Evolutionary conservation across 2,888 invertebrate species (phyloP).

Genomic region (Ectemnius cavifrons): DNA sequence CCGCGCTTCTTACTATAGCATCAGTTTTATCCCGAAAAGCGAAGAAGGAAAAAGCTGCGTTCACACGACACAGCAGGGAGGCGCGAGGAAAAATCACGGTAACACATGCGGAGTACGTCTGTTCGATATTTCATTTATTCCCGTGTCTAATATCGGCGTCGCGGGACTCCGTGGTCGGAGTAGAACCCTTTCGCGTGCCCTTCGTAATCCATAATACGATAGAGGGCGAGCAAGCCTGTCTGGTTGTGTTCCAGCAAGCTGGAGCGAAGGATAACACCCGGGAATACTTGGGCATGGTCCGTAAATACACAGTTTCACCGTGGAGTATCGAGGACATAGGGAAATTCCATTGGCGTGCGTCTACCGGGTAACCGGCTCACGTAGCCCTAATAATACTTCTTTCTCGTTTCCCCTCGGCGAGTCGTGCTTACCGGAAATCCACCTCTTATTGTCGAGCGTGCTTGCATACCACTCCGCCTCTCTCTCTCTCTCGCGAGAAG

Average conservation of each 20-base stretch:
- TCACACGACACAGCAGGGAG: background rate
- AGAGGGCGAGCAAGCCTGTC: background rate
- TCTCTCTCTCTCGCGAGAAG: constrained; percentile 10
- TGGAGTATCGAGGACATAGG: background rate
- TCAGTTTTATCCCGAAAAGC: too few species aligned
- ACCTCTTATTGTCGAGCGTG: constrained; percentile 28
- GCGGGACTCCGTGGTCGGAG: background rate
- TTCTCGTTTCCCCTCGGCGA: constrained; percentile 8
- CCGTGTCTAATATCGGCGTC: background rate
- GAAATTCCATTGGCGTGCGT: constrained; percentile 15
- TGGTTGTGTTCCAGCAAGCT: background rate
- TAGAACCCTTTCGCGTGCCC: background rate
- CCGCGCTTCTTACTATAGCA: too few species aligned
- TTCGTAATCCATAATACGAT: background rate
- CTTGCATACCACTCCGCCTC: constrained; percentile 8
- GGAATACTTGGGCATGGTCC: background rate
- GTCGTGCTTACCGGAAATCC: constrained; percentile 32
- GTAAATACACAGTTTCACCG: background rate
- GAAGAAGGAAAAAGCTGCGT: too few species aligned
- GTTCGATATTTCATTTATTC: background rate
- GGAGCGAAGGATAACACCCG: background rate
- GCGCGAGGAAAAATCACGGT: background rate
- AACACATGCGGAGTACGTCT: background rate
- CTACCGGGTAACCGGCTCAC: constrained; percentile 13
- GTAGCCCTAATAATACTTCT: constrained; percentile 33